phyloP scores from a whole-genome alignment of 2,113 vertebrate species.

The Urocitellus parryii region DNA sequence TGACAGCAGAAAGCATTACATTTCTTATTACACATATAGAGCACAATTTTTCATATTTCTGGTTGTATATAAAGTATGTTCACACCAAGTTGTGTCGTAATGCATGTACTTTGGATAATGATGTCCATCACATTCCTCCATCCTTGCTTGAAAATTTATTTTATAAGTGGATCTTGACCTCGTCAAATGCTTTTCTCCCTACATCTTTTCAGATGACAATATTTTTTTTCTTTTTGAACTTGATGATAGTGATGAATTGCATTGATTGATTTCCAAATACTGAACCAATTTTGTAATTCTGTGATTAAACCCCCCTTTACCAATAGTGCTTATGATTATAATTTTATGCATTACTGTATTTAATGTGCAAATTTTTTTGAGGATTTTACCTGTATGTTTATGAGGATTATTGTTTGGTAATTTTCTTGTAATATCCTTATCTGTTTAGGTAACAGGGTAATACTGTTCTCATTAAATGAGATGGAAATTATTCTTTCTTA shows the following conservation, averaged over 20 bases:
- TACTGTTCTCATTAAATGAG: background rate
- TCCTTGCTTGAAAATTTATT: background rate
- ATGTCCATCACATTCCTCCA: too few species aligned
- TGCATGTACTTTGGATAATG: too few species aligned
- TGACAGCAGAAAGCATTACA: too few species aligned
- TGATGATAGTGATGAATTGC: background rate
- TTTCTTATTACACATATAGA: too few species aligned
- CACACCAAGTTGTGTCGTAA: too few species aligned
- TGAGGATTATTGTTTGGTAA: background rate
- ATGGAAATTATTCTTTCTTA: background rate
- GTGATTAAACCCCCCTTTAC: background rate
- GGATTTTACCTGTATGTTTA: background rate
- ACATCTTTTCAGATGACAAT: background rate
- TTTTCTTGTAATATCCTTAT: slow-evolving; percentile 1
- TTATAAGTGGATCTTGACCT: background rate
- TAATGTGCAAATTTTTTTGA: background rate
- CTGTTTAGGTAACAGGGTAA: background rate
- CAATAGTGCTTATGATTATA: background rate
- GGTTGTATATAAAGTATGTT: too few species aligned
- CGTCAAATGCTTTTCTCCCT: background rate
- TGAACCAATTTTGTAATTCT: background rate
- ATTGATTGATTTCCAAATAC: background rate
- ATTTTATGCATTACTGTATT: slow-evolving; percentile 24
- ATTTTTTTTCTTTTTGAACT: slow-evolving; percentile 6
- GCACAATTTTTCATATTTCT: too few species aligned